phyloP scores from a whole-genome alignment of 2,888 invertebrate species.

The Spodoptera exigua region DNA sequence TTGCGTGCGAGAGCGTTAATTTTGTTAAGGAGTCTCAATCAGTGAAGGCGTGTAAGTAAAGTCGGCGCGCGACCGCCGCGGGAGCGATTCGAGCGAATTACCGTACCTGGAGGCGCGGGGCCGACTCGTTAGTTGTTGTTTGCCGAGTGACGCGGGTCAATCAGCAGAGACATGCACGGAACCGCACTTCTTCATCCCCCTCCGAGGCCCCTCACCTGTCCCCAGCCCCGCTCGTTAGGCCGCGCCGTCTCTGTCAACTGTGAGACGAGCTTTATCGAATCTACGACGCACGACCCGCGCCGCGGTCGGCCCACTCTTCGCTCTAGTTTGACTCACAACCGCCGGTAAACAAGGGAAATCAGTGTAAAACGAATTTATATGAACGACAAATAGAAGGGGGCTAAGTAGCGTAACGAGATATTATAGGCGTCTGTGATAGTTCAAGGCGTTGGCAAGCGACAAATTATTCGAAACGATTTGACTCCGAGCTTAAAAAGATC shows the following conservation, averaged over 20 bases:
- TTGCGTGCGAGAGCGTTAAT: slow-evolving; percentile 86
- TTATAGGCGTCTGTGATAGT: slow-evolving; percentile 38
- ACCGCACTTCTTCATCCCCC: slow-evolving; percentile 88
- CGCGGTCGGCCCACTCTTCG: slow-evolving; percentile 86
- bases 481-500: slow-evolving; percentile 21
- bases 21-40: slow-evolving; percentile 88
- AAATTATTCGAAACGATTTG: slow-evolving; percentile 18
- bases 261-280: slow-evolving; percentile 89
- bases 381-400: slow-evolving; percentile 74
- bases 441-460: slow-evolving; percentile 15
- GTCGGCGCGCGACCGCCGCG: slow-evolving; percentile 81
- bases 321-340: slow-evolving; percentile 85
- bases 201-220: slow-evolving; percentile 65
- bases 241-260: slow-evolving; percentile 88
- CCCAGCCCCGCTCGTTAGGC: slow-evolving; percentile 82
- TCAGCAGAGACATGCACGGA: slow-evolving; percentile 89
- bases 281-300: slow-evolving; percentile 88
- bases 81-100: slow-evolving; percentile 84
- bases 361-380: slow-evolving; percentile 85
- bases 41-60: slow-evolving; percentile 82
- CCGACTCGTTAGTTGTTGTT: slow-evolving; percentile 89
- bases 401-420: slow-evolving; percentile 55
- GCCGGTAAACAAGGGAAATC: slow-evolving; percentile 87
- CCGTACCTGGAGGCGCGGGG: slow-evolving; percentile 86
- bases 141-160: slow-evolving; percentile 90